Conservation (phyloP, 1,140 invertebrate species). For the Monomorium pharaonis region DNA sequence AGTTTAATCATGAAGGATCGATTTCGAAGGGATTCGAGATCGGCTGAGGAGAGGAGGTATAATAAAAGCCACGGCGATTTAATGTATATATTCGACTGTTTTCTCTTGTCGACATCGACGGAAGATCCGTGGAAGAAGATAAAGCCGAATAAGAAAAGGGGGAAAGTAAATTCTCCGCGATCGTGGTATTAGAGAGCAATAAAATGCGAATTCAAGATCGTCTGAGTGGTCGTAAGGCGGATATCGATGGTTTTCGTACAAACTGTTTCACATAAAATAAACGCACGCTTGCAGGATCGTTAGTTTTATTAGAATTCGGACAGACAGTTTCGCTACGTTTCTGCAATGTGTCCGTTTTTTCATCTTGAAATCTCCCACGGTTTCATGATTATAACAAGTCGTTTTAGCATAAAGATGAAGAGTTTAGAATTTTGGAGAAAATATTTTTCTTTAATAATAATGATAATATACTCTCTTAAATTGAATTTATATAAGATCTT, state of each 20-base stretch:
- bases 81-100: slow-evolving; percentile 49
- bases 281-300: slow-evolving; percentile 15
- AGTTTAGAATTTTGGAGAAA: neutral
- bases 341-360: slow-evolving; percentile 11
- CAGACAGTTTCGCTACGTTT: neutral
- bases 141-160: slow-evolving; percentile 43
- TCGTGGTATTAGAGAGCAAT: slow-evolving; percentile 55
- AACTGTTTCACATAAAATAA: slow-evolving; percentile 52
- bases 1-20: slow-evolving; percentile 51
- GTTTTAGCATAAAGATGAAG: neutral
- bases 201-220: slow-evolving; percentile 54
- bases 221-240: slow-evolving; percentile 46
- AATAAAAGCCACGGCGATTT: slow-evolving; percentile 57
- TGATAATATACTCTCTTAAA: neutral
- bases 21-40: slow-evolving; percentile 61
- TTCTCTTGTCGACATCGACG: slow-evolving; percentile 50
- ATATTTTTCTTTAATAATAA: neutral
- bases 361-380: neutral
- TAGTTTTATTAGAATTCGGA: slow-evolving; percentile 9
- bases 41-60: slow-evolving; percentile 49
- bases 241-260: slow-evolving; percentile 43
- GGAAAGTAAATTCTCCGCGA: slow-evolving; percentile 34
- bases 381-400: slow-evolving; percentile 1
- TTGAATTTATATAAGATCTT: neutral
- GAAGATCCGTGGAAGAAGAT: slow-evolving; percentile 53